Conservation (phyloP, 2,888 invertebrate genomes). For the Clostera curtula region DNA sequence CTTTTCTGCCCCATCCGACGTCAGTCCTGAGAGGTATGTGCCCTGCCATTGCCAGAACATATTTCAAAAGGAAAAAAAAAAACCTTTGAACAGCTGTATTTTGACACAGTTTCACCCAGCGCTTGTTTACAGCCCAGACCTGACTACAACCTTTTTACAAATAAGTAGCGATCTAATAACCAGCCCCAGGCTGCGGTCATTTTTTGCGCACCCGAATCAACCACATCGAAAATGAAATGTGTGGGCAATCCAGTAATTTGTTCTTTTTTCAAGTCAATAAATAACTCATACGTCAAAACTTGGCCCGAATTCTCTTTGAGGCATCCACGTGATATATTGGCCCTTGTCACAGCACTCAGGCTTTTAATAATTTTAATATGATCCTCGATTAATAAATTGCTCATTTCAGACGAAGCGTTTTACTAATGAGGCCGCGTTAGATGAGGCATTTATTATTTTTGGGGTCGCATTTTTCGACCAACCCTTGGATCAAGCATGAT, state of each 20-base stretch:
- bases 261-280: slow-evolving; percentile 73
- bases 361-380: slow-evolving; percentile 55
- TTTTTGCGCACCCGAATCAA: slow-evolving; percentile 72
- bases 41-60: too few species aligned
- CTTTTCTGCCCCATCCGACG: too few species aligned
- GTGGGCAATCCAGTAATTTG: slow-evolving; percentile 71
- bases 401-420: slow-evolving; percentile 41
- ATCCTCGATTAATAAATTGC: slow-evolving; percentile 54
- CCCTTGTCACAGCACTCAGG: slow-evolving; percentile 59
- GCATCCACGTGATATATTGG: slow-evolving; percentile 63
- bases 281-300: slow-evolving; percentile 73
- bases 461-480: slow-evolving; percentile 1
- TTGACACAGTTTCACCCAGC: too few species aligned
- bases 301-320: slow-evolving; percentile 43
- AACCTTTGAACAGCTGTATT: too few species aligned
- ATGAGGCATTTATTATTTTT: slow-evolving; percentile 14
- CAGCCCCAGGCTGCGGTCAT: slow-evolving; percentile 44
- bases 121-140: background rate
- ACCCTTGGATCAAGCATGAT: too few species aligned
- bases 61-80: too few species aligned
- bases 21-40: too few species aligned
- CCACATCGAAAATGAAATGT: slow-evolving; percentile 68
- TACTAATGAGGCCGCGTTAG: slow-evolving; percentile 35
- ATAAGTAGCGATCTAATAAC: slow-evolving; percentile 51
- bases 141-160: slow-evolving; percentile 26